Percentiles rank a stretch among this genome's conserved stretches.
Conservation (phyloP, 2,113 vertebrate species). For the Ophiodon elongatus region DNA sequence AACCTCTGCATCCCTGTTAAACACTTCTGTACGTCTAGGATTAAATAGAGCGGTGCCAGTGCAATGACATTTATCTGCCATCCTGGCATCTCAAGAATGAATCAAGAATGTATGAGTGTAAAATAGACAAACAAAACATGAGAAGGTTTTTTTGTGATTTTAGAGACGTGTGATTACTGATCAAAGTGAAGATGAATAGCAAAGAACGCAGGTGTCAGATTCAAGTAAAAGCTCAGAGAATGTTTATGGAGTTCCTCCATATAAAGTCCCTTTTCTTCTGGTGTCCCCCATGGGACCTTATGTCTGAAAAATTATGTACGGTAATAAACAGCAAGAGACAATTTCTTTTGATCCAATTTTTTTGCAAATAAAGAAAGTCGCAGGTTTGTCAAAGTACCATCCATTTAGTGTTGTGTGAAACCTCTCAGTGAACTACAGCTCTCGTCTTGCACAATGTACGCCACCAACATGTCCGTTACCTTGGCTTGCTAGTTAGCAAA, state of each 20-base stretch:
- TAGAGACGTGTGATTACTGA: background rate
- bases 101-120: background rate
- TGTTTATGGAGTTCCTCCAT: background rate
- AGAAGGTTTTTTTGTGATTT: background rate
- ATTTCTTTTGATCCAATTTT: background rate
- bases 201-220: background rate
- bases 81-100: background rate
- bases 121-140: background rate
- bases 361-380: background rate
- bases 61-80: background rate
- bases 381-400: background rate
- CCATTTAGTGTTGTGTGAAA: too few species aligned
- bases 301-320: background rate
- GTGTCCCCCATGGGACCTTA: background rate
- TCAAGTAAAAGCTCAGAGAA: background rate
- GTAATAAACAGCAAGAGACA: background rate
- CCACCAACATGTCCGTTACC: background rate
- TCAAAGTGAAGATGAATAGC: background rate
- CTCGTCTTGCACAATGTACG: background rate
- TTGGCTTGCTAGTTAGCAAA: too few species aligned
- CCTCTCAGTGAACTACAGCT: background rate
- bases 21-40: background rate
- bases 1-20: slow-evolving; percentile 16
- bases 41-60: slow-evolving; percentile 4
- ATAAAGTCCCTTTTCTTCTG: background rate